Percentiles rank a stretch among this genome's conserved stretches.
These are phyloP conservation scores for Phytoseiulus persimilis DNA, from an alignment of 2,888 invertebrate species.

Conservation along the genomic window DNA sequence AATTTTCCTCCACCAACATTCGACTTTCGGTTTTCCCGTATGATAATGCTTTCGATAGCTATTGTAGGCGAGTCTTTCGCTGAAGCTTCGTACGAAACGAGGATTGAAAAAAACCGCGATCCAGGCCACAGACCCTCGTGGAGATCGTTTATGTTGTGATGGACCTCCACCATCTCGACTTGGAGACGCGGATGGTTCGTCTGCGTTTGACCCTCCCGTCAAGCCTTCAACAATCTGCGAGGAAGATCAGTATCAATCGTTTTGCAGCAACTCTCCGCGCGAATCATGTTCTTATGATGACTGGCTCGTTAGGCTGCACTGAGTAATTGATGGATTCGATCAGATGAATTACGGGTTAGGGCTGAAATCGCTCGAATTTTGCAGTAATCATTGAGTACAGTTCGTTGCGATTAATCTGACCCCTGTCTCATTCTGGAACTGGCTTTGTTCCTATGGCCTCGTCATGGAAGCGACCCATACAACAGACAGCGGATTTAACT, in stretches of 20 bases:
- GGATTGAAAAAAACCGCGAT: constrained; percentile 22
- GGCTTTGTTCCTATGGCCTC: neutral
- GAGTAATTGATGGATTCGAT: too few relatives aligned
- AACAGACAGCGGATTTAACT: neutral
- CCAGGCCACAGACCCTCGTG: constrained; percentile 29
- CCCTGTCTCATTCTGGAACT: neutral
- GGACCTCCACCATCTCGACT: neutral
- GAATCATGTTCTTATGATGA: too few relatives aligned
- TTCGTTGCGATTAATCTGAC: neutral
- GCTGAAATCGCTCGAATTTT: too few relatives aligned
- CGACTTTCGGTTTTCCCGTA: constrained; percentile 27
- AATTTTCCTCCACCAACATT: constrained; percentile 30
- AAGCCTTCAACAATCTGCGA: neutral
- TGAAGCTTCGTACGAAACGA: constrained; percentile 36
- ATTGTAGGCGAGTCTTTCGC: constrained; percentile 13
- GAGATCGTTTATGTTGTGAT: constrained; percentile 7
- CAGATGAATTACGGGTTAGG: too few relatives aligned
- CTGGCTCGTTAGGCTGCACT: too few relatives aligned
- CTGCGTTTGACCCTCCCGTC: neutral
- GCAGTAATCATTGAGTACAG: too few relatives aligned
- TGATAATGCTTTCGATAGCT: constrained; percentile 27
- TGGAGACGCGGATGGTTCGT: neutral
- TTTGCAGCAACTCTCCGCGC: too few relatives aligned
- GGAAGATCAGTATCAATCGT: neutral
- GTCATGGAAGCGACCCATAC: neutral